Conservation (phyloP, 1,140 invertebrate species). For the Drosophila teissieri region DNA sequence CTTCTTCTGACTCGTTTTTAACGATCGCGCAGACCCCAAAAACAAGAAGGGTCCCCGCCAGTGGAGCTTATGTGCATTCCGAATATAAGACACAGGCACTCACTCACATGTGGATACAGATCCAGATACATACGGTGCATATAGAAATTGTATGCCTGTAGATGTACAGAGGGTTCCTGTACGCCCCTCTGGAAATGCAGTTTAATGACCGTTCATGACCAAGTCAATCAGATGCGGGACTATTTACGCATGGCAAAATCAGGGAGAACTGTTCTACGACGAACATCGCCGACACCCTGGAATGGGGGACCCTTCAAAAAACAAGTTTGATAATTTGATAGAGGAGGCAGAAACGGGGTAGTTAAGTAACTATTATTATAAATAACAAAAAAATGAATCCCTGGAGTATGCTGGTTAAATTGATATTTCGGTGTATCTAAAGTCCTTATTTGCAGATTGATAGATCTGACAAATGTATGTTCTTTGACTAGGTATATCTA, state of each 20-base stretch:
- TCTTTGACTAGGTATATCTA: too few species aligned
- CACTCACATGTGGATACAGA: constrained; percentile 33
- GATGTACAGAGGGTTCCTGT: not conserved
- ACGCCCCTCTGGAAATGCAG: constrained; percentile 43
- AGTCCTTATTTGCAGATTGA: too few species aligned
- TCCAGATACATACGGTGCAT: constrained; percentile 13
- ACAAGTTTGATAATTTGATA: not conserved
- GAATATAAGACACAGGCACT: constrained; percentile 23
- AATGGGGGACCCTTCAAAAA: constrained; percentile 9
- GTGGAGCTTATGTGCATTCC: constrained; percentile 25
- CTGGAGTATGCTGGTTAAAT: constrained; percentile 26
- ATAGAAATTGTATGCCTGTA: too few species aligned
- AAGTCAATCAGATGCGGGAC: constrained; percentile 53
- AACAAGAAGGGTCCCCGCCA: constrained; percentile 42
- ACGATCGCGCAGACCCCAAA: constrained; percentile 54
- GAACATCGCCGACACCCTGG: constrained; percentile 23
- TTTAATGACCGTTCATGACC: constrained; percentile 54
- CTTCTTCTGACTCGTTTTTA: constrained; percentile 33
- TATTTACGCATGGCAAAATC: constrained; percentile 50
- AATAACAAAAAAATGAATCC: too few species aligned
- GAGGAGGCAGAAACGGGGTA: not conserved
- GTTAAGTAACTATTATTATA: constrained; percentile 6
- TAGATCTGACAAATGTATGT: too few species aligned
- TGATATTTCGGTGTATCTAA: not conserved
- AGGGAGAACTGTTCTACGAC: constrained; percentile 7